Percentiles rank a stretch among this genome's conserved stretches.
These are phyloP conservation scores for Parus major DNA, from an alignment of 2,113 vertebrate genomes.

Conservation along the genomic window DNA sequence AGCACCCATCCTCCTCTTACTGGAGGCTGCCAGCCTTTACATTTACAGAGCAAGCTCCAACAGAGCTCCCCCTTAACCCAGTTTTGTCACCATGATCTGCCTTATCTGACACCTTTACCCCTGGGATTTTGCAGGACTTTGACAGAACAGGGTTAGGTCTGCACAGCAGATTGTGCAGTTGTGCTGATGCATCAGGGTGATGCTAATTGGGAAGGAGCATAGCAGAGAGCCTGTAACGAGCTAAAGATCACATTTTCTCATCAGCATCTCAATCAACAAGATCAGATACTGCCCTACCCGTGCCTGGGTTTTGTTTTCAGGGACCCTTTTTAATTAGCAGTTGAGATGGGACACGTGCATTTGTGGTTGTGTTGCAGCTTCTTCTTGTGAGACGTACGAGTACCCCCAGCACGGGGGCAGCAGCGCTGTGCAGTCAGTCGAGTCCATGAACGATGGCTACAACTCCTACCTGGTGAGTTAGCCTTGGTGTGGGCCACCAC, in stretches of 20 bases:
- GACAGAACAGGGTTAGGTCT: not conserved
- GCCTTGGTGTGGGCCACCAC: not conserved
- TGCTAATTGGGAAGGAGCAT: not conserved
- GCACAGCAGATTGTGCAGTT: fast-evolving
- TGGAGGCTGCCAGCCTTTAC: not conserved
- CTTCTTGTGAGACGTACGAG: constrained; percentile 92
- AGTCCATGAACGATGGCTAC: constrained; percentile 87
- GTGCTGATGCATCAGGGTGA: not conserved
- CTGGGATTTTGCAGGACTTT: not conserved
- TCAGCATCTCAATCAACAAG: not conserved
- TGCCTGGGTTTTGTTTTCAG: not conserved
- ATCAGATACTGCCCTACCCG: not conserved
- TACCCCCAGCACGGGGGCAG: constrained; percentile 82
- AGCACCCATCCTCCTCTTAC: not conserved
- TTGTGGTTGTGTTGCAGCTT: constrained; percentile 78
- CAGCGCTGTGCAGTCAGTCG: constrained; percentile 81
- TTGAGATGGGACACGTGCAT: not conserved
- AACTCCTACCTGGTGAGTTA: constrained; percentile 89
- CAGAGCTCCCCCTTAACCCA: not conserved
- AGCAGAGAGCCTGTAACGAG: not conserved
- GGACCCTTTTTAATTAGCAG: not conserved
- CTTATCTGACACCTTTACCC: not conserved
- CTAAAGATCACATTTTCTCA: not conserved
- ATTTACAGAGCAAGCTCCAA: not conserved
- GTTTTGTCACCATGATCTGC: not conserved